Conservation (phyloP, 37 sponge, comb jelly and placozoan species). For the Theonella swinhoei region DNA sequence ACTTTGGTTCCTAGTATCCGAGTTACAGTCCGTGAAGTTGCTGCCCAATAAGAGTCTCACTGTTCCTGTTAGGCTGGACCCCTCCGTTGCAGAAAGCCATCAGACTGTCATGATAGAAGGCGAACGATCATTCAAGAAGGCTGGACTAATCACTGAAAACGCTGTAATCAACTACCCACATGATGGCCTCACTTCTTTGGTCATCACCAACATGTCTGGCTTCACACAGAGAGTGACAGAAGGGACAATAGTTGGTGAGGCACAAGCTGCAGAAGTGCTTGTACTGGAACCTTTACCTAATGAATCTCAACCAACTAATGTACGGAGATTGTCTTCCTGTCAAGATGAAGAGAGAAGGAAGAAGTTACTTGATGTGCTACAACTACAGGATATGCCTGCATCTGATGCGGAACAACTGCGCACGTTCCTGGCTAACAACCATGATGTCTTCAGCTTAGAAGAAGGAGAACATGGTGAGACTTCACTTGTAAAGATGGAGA, state of each 20-base stretch:
- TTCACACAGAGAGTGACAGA: not conserved
- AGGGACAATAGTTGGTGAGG: not conserved
- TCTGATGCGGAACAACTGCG: not conserved
- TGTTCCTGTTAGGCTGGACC: constrained; percentile 21
- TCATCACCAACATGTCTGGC: not conserved
- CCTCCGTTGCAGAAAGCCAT: not conserved
- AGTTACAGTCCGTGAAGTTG: constrained; percentile 7
- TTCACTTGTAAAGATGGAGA: constrained; percentile 43
- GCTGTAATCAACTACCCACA: not conserved
- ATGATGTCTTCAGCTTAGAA: constrained; percentile 40
- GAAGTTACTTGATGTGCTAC: not conserved
- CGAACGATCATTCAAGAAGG: not conserved
- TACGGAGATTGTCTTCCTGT: not conserved
- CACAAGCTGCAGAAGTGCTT: not conserved
- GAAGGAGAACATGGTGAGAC: constrained; percentile 50
- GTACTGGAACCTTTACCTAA: not conserved
- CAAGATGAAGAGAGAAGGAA: not conserved
- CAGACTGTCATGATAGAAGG: not conserved
- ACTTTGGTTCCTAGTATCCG: constrained; percentile 14
- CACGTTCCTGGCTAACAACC: constrained; percentile 3
- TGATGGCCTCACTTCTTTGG: not conserved
- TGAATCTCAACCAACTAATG: not conserved
- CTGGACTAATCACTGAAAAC: not conserved
- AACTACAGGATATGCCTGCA: not conserved
- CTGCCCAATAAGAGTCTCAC: constrained; percentile 5